phyloP scores from a whole-genome alignment of 1,140 invertebrate species.

The Bicyclus anynana region DNA sequence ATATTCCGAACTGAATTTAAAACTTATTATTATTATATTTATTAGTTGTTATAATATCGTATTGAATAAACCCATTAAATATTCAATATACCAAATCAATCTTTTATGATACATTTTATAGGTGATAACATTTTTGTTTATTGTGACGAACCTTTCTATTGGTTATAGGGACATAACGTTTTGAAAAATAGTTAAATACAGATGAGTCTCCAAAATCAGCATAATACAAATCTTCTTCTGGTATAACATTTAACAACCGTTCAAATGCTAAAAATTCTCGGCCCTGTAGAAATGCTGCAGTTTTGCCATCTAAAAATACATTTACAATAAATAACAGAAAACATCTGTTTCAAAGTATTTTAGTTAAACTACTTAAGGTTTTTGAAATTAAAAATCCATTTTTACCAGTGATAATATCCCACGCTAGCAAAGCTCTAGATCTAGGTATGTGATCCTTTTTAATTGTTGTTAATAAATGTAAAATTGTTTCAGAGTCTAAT shows the following conservation, averaged over 20 bases:
- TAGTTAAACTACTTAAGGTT: no score
- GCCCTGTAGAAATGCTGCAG: conserved; percentile 59
- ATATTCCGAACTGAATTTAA: conserved; percentile 49
- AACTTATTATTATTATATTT: background rate
- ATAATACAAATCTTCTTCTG: conserved; percentile 67
- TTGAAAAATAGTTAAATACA: conserved; percentile 56
- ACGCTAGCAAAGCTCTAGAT: conserved; percentile 45
- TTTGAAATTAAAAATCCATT: conserved; percentile 7
- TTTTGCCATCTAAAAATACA: conserved; percentile 56
- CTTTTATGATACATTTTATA: no score
- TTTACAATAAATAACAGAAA: no score
- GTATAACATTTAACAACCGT: conserved; percentile 49
- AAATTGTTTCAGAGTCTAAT: conserved; percentile 56
- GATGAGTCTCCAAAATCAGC: conserved; percentile 60
- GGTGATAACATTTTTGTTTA: no score
- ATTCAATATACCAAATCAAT: no score
- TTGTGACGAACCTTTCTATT: conserved; percentile 46
- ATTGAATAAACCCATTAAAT: no score
- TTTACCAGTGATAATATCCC: conserved; percentile 63
- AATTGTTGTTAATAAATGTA: conserved; percentile 52
- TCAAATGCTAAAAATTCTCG: conserved; percentile 59
- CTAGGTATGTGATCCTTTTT: conserved; percentile 57
- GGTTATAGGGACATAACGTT: conserved; percentile 36
- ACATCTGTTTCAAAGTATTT: no score
- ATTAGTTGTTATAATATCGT: no score